phyloP scores from a whole-genome alignment of 23 tunicate genomes.

The Halocynthia aurantium region DNA sequence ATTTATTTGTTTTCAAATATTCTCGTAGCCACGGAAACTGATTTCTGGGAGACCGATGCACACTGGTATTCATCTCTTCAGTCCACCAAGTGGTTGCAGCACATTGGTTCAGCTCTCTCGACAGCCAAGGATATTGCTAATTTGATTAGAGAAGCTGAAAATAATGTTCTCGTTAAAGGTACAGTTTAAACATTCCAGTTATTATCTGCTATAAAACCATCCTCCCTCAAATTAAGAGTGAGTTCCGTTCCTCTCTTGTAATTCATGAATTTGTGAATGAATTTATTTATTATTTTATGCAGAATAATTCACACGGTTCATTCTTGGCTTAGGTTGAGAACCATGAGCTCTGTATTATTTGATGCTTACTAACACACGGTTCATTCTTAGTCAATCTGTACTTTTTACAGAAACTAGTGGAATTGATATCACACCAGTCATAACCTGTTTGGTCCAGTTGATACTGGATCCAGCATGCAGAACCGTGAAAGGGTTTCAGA shows the following conservation, averaged over 20 bases:
- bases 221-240: no score
- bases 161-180: constrained; percentile 55
- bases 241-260: no score
- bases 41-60: constrained; percentile 44
- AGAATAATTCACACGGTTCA: no score
- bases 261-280: no score
- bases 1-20: neutral
- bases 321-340: no score
- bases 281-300: no score
- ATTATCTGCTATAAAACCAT: no score
- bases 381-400: no score
- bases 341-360: no score
- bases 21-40: constrained; percentile 33
- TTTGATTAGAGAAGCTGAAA: constrained; percentile 16
- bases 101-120: constrained; percentile 31
- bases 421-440: constrained; percentile 49
- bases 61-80: constrained; percentile 48
- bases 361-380: no score
- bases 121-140: constrained; percentile 41
- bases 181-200: no score
- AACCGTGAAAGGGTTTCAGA: constrained; percentile 45
- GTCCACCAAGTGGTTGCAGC: constrained; percentile 57
- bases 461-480: constrained; percentile 56
- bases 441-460: constrained; percentile 57
- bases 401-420: constrained; percentile 47